phyloP scores from a whole-genome alignment of 2,797 vertebrate species.

The Mus spretus region DNA sequence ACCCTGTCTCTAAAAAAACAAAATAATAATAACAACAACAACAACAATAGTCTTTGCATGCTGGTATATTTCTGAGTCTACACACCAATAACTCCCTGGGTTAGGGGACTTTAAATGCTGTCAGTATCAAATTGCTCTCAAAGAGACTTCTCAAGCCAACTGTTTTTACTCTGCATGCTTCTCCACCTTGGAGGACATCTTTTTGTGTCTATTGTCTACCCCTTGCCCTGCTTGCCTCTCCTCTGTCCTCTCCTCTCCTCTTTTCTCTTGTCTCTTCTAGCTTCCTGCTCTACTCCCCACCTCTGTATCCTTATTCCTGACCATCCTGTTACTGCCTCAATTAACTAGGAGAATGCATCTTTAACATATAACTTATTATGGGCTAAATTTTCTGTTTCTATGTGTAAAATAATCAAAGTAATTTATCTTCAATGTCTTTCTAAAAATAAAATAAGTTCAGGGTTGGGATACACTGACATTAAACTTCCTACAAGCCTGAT shows the following conservation, averaged over 20 bases:
- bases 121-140: not conserved
- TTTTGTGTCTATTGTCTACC: not conserved
- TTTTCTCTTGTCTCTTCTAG: not conserved
- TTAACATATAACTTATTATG: not conserved
- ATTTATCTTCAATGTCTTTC: slow-evolving; percentile 9
- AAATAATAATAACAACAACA: no score
- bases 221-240: not conserved
- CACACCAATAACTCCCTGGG: not conserved
- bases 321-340: not conserved
- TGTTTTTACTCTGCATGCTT: not conserved
- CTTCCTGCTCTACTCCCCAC: not conserved
- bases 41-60: not conserved
- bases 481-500: not conserved
- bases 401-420: slow-evolving; percentile 29
- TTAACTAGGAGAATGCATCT: not conserved
- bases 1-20: no score
- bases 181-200: not conserved
- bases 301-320: not conserved
- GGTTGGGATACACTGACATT: not conserved
- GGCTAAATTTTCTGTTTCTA: not conserved
- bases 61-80: not conserved
- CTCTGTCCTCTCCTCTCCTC: not conserved
- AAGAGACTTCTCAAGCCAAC: not conserved
- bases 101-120: not conserved
- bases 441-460: not conserved